These are phyloP conservation scores for Chionoecetes opilio DNA, from an alignment of 1,140 invertebrate genomes.

Conservation along the genomic window DNA sequence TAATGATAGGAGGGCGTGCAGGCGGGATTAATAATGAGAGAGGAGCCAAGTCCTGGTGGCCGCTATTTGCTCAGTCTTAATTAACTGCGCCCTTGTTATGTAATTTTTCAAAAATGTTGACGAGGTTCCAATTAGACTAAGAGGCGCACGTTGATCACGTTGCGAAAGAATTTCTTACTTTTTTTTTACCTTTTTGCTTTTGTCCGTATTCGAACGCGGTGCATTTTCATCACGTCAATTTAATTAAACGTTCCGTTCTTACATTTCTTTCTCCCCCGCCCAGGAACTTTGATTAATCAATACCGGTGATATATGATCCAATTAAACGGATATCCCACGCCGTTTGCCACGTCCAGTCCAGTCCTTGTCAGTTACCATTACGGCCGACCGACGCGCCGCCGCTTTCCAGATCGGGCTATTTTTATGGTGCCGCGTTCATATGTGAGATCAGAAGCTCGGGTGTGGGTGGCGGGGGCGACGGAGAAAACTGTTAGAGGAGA, in stretches of 20 bases:
- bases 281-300: conserved; percentile 76
- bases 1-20: conserved; percentile 70
- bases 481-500: not conserved
- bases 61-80: conserved; percentile 79
- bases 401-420: conserved; percentile 53
- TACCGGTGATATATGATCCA: conserved; percentile 75
- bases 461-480: conserved; percentile 10
- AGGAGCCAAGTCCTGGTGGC: conserved; percentile 72
- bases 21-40: conserved; percentile 74
- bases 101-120: conserved; percentile 80
- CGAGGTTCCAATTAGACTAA: conserved; percentile 80
- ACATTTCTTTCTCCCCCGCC: conserved; percentile 53
- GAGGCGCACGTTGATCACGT: conserved; percentile 76
- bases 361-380: not conserved
- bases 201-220: conserved; percentile 64
- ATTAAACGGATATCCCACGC: conserved; percentile 61
- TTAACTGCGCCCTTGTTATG: conserved; percentile 80
- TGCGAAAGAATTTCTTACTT: conserved; percentile 73
- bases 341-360: not conserved
- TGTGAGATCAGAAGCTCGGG: conserved; percentile 56
- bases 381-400: not conserved
- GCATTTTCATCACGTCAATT: conserved; percentile 67
- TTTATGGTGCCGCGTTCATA: conserved; percentile 72
- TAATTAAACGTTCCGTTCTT: conserved; percentile 78
- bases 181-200: conserved; percentile 68